phyloP scores from a whole-genome alignment of 2,113 vertebrate genomes.

The Sminthopsis crassicaudata region DNA sequence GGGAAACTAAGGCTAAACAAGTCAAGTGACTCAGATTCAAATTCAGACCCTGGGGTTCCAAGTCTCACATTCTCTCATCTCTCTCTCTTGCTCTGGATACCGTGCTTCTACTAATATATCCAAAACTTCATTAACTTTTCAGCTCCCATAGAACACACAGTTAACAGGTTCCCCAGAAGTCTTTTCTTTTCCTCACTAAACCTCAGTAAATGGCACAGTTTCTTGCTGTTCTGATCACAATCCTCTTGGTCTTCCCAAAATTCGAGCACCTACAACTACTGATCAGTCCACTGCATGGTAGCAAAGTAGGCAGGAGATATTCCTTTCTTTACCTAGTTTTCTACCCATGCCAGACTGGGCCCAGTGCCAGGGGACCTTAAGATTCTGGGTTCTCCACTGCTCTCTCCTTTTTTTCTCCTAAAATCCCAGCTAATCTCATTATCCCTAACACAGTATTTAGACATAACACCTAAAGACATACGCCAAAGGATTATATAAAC shows the following conservation, averaged over 20 bases:
- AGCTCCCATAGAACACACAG: neutral
- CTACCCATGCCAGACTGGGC: neutral
- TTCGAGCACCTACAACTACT: neutral
- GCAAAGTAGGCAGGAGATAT: neutral
- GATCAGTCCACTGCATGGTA: neutral
- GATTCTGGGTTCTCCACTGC: neutral
- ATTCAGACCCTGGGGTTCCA: neutral
- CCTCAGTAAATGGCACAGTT: neutral
- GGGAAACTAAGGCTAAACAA: neutral
- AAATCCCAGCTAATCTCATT: neutral
- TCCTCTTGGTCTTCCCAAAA: neutral
- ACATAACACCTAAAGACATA: conserved; percentile 58
- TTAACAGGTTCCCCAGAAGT: neutral
- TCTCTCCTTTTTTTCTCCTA: conserved; percentile 24
- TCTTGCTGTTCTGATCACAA: neutral
- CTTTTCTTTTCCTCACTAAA: neutral
- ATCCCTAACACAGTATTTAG: conserved; percentile 43
- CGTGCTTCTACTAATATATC: neutral
- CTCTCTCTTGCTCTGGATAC: neutral
- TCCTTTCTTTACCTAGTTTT: neutral
- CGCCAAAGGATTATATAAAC: conserved; percentile 63
- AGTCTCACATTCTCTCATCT: neutral
- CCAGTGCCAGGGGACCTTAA: accelerated
- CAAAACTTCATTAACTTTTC: neutral
- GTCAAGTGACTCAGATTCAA: neutral